These are phyloP conservation scores for Sebastes flavidus DNA, from an alignment of 2,797 vertebrate species.

Conservation along the genomic window DNA sequence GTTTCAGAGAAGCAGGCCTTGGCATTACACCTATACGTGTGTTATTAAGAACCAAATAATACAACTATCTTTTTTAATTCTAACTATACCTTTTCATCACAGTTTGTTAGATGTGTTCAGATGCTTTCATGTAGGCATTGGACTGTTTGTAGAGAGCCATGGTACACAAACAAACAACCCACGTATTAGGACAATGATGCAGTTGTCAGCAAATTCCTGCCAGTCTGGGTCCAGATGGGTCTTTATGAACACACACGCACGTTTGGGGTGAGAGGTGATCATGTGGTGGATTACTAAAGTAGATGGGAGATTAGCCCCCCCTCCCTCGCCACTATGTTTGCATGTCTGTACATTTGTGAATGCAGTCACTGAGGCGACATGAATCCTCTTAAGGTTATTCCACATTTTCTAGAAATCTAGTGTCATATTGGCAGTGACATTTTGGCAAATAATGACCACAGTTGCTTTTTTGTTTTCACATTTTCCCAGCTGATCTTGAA, in stretches of 20 bases:
- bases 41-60: neutral
- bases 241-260: slow-evolving; percentile 5
- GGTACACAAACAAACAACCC: neutral
- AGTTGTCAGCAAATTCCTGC: slow-evolving; percentile 2
- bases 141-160: neutral
- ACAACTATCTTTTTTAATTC: neutral
- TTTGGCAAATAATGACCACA: neutral
- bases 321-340: neutral
- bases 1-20: neutral
- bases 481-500: neutral
- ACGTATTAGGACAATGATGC: neutral
- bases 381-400: neutral
- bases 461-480: neutral
- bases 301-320: slow-evolving; percentile 41
- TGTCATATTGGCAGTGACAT: neutral
- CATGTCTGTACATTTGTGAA: slow-evolving; percentile 10
- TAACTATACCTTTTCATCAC: neutral
- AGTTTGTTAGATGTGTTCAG: neutral
- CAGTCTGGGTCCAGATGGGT: slow-evolving; percentile 46
- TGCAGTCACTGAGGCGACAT: neutral
- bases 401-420: neutral
- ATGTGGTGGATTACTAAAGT: slow-evolving; percentile 55
- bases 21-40: neutral
- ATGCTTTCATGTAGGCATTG: neutral
- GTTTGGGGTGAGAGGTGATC: slow-evolving; percentile 47